Evolutionary conservation across 2,888 invertebrate species (phyloP).

Genomic region (Acronicta alni): DNA sequence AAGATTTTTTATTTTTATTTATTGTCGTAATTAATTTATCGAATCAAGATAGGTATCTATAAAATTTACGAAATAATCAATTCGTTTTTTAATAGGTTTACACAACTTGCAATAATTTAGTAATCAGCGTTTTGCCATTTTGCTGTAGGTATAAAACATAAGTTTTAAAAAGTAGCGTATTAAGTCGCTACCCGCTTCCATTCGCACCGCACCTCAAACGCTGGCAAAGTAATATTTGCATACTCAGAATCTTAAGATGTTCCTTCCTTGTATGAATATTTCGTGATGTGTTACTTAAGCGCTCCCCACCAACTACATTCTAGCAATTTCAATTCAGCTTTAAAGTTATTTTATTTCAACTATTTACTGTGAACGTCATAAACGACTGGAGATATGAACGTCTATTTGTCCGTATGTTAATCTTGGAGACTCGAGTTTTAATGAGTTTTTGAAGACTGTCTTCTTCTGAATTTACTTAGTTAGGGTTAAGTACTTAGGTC

Average conservation of each 20-base stretch:
- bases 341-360: constrained; percentile 39
- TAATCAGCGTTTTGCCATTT: too few species aligned
- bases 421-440: constrained; percentile 14
- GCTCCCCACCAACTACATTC: constrained; percentile 28
- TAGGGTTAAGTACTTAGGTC: background rate
- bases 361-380: constrained; percentile 24
- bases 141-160: background rate
- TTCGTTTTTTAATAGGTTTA: too few species aligned
- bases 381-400: constrained; percentile 8
- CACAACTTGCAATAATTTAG: too few species aligned
- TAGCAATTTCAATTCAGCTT: constrained; percentile 41
- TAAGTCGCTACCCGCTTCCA: constrained; percentile 6
- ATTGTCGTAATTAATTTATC: too few species aligned
- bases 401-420: constrained; percentile 12
- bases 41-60: too few species aligned
- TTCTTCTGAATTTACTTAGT: background rate
- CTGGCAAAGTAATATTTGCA: constrained; percentile 59
- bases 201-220: constrained; percentile 39
- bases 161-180: background rate
- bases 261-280: constrained; percentile 57
- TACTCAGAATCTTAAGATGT: constrained; percentile 59
- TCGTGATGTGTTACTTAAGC: constrained; percentile 54
- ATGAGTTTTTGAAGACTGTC: constrained; percentile 8
- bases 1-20: too few species aligned
- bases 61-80: too few species aligned